Evolutionary conservation across 2,113 vertebrate species (phyloP).

Genomic region (Pogonocichla stellata): DNA sequence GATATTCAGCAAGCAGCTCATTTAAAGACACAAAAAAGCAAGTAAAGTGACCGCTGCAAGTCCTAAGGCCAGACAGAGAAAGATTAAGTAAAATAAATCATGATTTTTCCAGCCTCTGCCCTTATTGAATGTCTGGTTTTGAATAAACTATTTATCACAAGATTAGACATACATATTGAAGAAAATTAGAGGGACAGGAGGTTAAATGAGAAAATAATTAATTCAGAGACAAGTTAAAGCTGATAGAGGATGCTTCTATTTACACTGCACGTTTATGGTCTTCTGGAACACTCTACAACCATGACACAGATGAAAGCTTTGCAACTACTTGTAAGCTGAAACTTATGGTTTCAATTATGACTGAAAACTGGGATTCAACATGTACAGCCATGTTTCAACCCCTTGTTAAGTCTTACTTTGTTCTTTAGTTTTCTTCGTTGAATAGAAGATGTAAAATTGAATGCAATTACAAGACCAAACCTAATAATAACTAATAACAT

Average conservation of each 20-base stretch:
- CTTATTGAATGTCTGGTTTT: neutral
- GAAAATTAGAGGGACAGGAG: neutral
- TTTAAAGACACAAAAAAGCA: neutral
- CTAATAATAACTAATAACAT: neutral
- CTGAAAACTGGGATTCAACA: neutral
- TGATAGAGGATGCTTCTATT: neutral
- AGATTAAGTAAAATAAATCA: neutral
- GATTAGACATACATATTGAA: neutral
- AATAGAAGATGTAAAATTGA: neutral
- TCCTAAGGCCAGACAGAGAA: neutral
- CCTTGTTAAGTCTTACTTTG: neutral
- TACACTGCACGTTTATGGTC: neutral
- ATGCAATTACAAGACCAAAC: neutral
- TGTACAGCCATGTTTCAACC: fast-evolving
- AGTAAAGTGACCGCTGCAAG: neutral
- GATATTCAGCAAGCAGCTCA: neutral
- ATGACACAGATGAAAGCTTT: neutral
- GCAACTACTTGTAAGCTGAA: neutral
- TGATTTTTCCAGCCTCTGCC: neutral
- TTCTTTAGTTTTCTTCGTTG: neutral
- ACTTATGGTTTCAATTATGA: neutral
- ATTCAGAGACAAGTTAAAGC: neutral
- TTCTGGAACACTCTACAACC: neutral
- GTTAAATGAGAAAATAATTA: neutral
- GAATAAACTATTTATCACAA: neutral